phyloP scores from a whole-genome alignment of 2,797 vertebrate species.

The Chrosomus eos region DNA sequence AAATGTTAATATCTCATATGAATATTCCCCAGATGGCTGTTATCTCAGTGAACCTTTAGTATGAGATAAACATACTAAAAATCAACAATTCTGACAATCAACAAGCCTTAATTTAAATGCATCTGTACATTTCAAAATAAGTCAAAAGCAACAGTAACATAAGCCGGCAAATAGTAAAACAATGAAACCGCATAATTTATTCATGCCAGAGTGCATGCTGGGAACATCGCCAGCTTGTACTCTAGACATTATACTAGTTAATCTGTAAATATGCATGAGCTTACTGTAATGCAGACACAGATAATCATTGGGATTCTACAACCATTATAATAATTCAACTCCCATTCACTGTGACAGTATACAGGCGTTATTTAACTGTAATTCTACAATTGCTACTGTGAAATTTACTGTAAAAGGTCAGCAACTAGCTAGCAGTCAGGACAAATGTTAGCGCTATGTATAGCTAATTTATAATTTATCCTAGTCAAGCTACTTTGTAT shows the following conservation, averaged over 20 bases:
- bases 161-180: not conserved
- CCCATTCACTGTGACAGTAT: not conserved
- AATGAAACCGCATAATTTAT: not conserved
- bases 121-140: not conserved
- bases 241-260: not conserved
- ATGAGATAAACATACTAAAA: slow-evolving; percentile 11
- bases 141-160: not conserved
- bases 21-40: not conserved
- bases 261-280: slow-evolving; percentile 19
- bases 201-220: slow-evolving; percentile 33
- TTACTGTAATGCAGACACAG: slow-evolving; percentile 6
- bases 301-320: not conserved
- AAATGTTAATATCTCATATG: not conserved
- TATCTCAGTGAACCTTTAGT: not conserved
- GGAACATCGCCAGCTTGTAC: slow-evolving; percentile 5
- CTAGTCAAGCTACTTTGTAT: not conserved
- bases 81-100: not conserved
- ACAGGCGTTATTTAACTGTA: not conserved
- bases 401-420: not conserved
- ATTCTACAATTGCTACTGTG: not conserved
- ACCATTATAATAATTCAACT: not conserved
- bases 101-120: not conserved
- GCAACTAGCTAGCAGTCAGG: not conserved
- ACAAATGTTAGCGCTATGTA: not conserved
- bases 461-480: not conserved